Evolutionary conservation across 2,797 vertebrate species (phyloP).

Genomic region (Adelosebastes latens): DNA sequence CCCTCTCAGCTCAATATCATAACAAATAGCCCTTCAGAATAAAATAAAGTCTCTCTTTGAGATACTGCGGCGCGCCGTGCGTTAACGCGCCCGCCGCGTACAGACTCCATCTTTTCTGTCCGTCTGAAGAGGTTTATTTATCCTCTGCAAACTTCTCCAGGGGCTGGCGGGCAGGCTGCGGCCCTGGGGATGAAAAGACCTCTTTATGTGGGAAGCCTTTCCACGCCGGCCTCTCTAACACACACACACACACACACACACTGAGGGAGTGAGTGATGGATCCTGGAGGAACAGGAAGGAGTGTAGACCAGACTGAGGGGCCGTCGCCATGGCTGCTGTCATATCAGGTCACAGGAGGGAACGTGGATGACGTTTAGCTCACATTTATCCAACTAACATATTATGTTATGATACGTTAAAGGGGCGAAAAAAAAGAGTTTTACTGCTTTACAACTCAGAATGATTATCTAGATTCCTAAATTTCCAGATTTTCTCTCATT

Average conservation of each 20-base stretch:
- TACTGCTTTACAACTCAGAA: background rate
- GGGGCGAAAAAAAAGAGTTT: background rate
- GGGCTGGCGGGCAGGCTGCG: slow-evolving; percentile 58
- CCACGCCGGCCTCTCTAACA: slow-evolving; percentile 34
- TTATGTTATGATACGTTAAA: background rate
- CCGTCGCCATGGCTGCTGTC: slow-evolving; percentile 29
- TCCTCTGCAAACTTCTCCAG: slow-evolving; percentile 73
- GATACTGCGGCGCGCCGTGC: slow-evolving; percentile 39
- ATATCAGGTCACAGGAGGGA: slow-evolving; percentile 29
- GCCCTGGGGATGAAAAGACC: slow-evolving; percentile 71
- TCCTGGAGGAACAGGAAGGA: slow-evolving; percentile 42
- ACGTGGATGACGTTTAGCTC: background rate
- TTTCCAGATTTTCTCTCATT: too few species aligned
- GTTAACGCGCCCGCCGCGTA: slow-evolving; percentile 11
- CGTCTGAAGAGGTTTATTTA: slow-evolving; percentile 80
- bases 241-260: background rate
- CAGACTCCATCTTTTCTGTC: slow-evolving; percentile 68
- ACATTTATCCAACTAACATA: too few species aligned
- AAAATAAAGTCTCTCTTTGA: slow-evolving; percentile 73
- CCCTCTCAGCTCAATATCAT: slow-evolving; percentile 62
- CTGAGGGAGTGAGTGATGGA: slow-evolving; percentile 5
- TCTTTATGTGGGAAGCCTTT: slow-evolving; percentile 72
- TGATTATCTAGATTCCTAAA: too few species aligned
- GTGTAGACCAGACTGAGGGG: slow-evolving; percentile 22
- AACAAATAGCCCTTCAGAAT: slow-evolving; percentile 75